phyloP scores from a whole-genome alignment of 2,888 invertebrate species.

The Erebia palarica region DNA sequence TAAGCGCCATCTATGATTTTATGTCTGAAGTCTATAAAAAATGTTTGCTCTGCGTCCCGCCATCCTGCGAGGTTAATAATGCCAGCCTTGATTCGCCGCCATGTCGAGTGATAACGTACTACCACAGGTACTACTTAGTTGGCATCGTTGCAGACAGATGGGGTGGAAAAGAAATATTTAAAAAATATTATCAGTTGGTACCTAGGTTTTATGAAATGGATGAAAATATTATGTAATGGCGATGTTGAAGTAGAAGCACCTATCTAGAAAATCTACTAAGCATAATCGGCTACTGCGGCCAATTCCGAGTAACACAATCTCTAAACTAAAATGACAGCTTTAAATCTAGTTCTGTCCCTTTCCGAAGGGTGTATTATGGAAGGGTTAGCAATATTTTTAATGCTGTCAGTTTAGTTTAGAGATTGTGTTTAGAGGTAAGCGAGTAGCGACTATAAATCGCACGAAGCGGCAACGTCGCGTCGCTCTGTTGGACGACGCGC shows the following conservation, averaged over 20 bases:
- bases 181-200: background rate
- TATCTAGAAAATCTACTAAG: no score
- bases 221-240: background rate
- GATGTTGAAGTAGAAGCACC: background rate
- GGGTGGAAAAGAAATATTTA: background rate
- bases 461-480: slow-evolving; percentile 44
- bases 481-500: slow-evolving; percentile 31
- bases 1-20: slow-evolving; percentile 2
- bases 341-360: no score
- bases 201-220: background rate
- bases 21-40: background rate
- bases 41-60: background rate
- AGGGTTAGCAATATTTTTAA: no score
- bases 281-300: background rate
- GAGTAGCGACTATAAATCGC: slow-evolving; percentile 26
- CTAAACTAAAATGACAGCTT: no score
- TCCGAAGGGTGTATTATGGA: no score
- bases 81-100: no score
- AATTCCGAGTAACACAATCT: no score
- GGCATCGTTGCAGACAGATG: background rate
- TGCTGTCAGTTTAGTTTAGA: no score
- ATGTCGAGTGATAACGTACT: background rate
- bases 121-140: background rate
- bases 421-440: background rate
- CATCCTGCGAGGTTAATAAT: no score